Conservation (phyloP, 2,888 invertebrate genomes). For the Meiosimyza decipiens region DNA sequence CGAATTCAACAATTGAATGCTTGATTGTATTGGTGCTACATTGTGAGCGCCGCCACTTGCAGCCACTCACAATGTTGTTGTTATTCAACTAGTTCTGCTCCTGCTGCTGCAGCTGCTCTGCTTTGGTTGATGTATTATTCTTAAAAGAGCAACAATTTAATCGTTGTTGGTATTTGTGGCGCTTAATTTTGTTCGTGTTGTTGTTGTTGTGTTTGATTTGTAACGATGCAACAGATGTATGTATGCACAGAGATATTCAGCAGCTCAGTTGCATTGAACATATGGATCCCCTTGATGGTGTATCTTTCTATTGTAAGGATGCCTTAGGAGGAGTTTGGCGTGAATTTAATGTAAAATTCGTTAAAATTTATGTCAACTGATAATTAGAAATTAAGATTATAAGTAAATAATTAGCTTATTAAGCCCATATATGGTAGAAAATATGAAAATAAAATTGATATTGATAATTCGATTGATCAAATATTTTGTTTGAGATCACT, state of each 20-base stretch:
- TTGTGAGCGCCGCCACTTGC: slow-evolving; percentile 6
- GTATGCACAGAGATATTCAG: not conserved
- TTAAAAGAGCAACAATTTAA: not conserved
- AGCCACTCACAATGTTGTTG: slow-evolving; percentile 5
- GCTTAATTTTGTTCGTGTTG: slow-evolving; percentile 5
- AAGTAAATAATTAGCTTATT: no score
- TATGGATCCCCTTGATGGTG: not conserved
- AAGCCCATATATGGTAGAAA: no score
- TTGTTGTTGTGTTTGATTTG: slow-evolving; percentile 8
- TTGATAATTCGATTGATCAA: no score
- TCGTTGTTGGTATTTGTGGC: slow-evolving; percentile 9
- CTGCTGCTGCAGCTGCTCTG: slow-evolving; percentile 9
- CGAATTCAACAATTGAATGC: not conserved
- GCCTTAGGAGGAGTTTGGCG: no score
- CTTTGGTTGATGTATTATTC: not conserved
- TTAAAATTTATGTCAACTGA: no score
- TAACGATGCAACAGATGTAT: not conserved
- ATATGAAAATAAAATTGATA: no score
- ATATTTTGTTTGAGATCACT: no score
- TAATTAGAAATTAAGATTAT: no score
- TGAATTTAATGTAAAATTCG: no score
- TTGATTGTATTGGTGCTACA: slow-evolving; percentile 1
- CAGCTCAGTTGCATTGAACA: slow-evolving; percentile 4
- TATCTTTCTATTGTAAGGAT: no score
- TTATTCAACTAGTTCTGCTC: not conserved